A percentile compares a stretch with the other conserved stretches of the same genome.
These are phyloP conservation scores for Elysia crispata DNA, from an alignment of 2,888 invertebrate genomes.

Conservation along the genomic window DNA sequence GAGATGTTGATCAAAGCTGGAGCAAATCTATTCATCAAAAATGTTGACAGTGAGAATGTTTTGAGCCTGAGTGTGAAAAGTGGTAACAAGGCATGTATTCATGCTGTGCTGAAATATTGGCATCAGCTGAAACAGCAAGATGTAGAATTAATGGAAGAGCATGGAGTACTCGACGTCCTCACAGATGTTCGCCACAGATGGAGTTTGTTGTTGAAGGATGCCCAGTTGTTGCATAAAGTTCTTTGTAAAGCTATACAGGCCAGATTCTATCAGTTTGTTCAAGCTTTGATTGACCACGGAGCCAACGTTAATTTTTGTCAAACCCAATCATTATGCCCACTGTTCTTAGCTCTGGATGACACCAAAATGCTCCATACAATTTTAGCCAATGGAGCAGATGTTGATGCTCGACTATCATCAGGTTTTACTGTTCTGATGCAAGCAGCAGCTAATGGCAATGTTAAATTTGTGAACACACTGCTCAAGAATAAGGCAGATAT, in stretches of 20 bases:
- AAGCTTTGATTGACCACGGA: slow-evolving; percentile 15
- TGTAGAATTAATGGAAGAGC: background rate
- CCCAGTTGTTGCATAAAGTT: too few species aligned
- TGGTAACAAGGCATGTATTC: background rate
- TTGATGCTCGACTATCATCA: background rate
- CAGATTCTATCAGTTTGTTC: background rate
- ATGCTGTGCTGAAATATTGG: slow-evolving; percentile 14
- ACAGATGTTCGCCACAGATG: too few species aligned
- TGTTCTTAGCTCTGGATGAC: slow-evolving; percentile 10
- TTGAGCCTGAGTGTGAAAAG: slow-evolving; percentile 5
- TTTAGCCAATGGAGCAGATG: background rate
- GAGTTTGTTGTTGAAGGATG: too few species aligned
- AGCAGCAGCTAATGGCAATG: slow-evolving; percentile 11
- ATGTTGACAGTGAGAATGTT: background rate
- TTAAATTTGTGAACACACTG: background rate
- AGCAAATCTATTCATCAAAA: background rate
- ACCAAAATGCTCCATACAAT: background rate
- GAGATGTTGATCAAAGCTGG: background rate
- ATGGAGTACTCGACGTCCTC: background rate
- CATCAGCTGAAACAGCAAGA: background rate
- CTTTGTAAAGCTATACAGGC: background rate
- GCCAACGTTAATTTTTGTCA: background rate
- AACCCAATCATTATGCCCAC: background rate
- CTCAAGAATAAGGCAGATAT: background rate
- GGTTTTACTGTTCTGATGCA: background rate